Base-by-base conservation (phyloP, 2,113 vertebrate species). In the Sisor rabdophorus region DNA sequence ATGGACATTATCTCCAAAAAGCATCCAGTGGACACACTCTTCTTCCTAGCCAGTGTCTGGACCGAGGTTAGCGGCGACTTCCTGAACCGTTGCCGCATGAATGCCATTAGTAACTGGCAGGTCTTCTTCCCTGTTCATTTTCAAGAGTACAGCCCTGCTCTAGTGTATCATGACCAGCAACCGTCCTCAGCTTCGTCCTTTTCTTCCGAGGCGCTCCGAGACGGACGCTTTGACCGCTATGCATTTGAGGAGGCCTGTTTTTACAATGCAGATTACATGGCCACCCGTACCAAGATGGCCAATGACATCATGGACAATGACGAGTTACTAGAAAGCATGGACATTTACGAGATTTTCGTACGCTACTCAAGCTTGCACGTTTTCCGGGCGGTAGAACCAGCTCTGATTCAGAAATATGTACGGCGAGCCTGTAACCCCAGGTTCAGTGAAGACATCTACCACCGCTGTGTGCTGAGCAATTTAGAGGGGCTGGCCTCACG, bases 1-100 rank as follows among this genome's bases (percentile, higher is more conserved):
- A 97, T 99, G 95, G 97, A 99, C 80, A 94, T 98, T 59, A 93
- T 98, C 77, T 98, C 97, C 0, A 99, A 99, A 90, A 99, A 98
- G 85, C 96, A 99, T 83, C 96, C 96, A 0, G 94, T 98, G 83
- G 97, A 99, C 83, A 97, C 96, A 0, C 91, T 98, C 7, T 99
- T 98, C 81, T 98, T 98, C 83, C 86, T 98, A 63, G 89, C 94
- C 73, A 93, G 93, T 0, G 94, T 95, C 69, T 95, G 95, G 95
- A 97, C 95, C 0, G 93, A 98, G 86, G 91, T 98, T 40, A 96
- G 92, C 5, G 87, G 89, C 0, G 96, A 99, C 80, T 97, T 96
- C 75, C 91, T 98, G 78, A 98, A 97, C 83, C 95, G 94, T 75
- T 99, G 97, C 87, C 90, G 96, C 28, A 99, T 99, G 96, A 98